Evolutionary conservation across 2,797 vertebrate genomes (phyloP).

Genomic region (Steatocranus sp.): DNA sequence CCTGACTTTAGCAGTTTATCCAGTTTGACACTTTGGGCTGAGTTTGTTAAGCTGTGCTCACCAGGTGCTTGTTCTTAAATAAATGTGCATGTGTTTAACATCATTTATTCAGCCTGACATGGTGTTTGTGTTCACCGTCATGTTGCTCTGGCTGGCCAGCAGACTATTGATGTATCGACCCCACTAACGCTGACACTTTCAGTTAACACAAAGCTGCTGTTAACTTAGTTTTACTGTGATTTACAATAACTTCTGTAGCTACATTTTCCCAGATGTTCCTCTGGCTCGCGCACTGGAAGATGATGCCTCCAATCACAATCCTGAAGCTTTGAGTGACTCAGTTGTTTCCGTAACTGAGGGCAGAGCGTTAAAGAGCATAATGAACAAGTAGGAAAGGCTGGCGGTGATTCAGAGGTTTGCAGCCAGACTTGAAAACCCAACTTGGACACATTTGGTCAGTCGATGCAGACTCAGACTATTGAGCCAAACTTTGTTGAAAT

Average conservation of each 20-base stretch:
- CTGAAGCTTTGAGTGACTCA: neutral
- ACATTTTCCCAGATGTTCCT: neutral
- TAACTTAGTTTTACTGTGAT: neutral
- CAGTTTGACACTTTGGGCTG: neutral
- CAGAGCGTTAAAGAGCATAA: neutral
- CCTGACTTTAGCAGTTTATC: neutral
- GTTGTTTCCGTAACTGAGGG: neutral
- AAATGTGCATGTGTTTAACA: neutral
- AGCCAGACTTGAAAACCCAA: neutral
- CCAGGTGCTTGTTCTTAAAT: neutral
- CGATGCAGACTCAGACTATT: neutral
- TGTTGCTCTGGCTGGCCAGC: neutral
- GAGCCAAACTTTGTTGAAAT: neutral
- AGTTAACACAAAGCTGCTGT: neutral
- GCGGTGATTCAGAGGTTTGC: neutral
- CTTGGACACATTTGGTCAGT: neutral
- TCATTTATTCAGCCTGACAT: neutral
- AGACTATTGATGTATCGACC: neutral
- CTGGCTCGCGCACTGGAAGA: neutral
- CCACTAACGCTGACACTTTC: neutral
- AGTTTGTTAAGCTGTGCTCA: neutral
- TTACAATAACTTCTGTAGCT: neutral
- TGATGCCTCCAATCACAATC: neutral
- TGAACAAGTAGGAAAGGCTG: neutral
- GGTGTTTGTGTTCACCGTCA: neutral